Evolutionary conservation across 2,113 vertebrate genomes (phyloP).

Genomic region (Phycodurus eques): DNA sequence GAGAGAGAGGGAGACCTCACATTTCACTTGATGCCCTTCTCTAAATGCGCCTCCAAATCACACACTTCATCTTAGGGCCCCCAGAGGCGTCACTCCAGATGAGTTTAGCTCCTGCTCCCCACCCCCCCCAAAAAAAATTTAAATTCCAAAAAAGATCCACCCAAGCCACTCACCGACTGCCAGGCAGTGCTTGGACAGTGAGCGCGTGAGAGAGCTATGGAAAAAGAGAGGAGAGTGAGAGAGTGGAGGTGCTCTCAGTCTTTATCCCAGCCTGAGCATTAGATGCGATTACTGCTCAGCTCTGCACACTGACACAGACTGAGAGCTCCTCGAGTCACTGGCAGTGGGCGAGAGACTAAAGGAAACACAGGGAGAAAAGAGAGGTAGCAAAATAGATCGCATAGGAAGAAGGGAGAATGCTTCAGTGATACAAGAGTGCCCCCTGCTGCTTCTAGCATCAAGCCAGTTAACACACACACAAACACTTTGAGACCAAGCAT

Average conservation of each 20-base stretch:
- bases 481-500: slow-evolving; percentile 40
- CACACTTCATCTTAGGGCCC: slow-evolving; percentile 66
- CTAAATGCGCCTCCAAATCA: slow-evolving; percentile 67
- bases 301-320: slow-evolving; percentile 72
- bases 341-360: slow-evolving; percentile 53
- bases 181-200: slow-evolving; percentile 37
- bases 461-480: slow-evolving; percentile 25
- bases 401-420: slow-evolving; percentile 32
- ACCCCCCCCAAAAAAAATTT: slow-evolving; percentile 24
- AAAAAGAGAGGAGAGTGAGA: slow-evolving; percentile 27
- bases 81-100: slow-evolving; percentile 62
- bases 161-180: slow-evolving; percentile 18
- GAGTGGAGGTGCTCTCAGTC: slow-evolving; percentile 58
- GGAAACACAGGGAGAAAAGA: slow-evolving; percentile 30
- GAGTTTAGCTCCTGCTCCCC: slow-evolving; percentile 60
- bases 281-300: slow-evolving; percentile 83
- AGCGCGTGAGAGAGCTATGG: slow-evolving; percentile 21
- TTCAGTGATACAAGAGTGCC: slow-evolving; percentile 88
- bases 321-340: slow-evolving; percentile 69
- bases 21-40: slow-evolving; percentile 63
- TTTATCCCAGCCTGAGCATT: slow-evolving; percentile 77
- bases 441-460: slow-evolving; percentile 75
- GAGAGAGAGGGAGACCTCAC: slow-evolving; percentile 48
- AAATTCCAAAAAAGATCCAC: neutral
- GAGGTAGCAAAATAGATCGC: slow-evolving; percentile 6